These are phyloP conservation scores for Clytia hemisphaerica DNA, from an alignment of 30 jellyfish, hydroid and myxozoan genomes.

Conservation along the genomic window DNA sequence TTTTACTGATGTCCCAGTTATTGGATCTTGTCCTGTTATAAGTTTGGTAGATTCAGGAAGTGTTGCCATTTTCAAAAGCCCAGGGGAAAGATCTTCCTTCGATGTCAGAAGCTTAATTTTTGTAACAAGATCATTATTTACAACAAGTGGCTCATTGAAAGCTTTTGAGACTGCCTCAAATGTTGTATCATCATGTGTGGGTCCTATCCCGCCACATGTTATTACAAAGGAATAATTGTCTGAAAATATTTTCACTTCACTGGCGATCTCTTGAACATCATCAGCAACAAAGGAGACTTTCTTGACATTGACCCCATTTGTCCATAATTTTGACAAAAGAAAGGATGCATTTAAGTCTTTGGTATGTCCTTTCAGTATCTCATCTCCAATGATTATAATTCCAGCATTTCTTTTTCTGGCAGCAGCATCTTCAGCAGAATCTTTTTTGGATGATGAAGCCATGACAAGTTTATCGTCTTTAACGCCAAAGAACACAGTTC, in stretches of 20 bases:
- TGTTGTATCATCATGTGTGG: constrained; percentile 95
- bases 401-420: constrained; percentile 71
- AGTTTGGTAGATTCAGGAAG: constrained; percentile 66
- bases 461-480: neutral
- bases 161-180: constrained; percentile 70
- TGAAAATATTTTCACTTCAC: constrained; percentile 48
- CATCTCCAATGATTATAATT: constrained; percentile 83
- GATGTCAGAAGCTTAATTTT: constrained; percentile 23
- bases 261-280: constrained; percentile 47
- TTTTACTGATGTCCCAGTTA: constrained; percentile 3
- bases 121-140: constrained; percentile 24
- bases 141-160: constrained; percentile 47
- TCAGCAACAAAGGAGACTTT: constrained; percentile 59
- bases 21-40: constrained; percentile 19
- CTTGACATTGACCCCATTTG: constrained; percentile 65
- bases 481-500: neutral
- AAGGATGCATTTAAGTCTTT: constrained; percentile 82
- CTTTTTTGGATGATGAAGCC: neutral
- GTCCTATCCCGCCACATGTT: constrained; percentile 95
- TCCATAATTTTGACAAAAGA: constrained; percentile 65
- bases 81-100: constrained; percentile 5
- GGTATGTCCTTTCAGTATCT: constrained; percentile 85
- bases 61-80: constrained; percentile 49
- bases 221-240: constrained; percentile 41
- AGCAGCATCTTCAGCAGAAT: neutral